These are phyloP conservation scores for Gonocerus acuteangulatus DNA, from an alignment of 2,888 invertebrate genomes.

Conservation along the genomic window DNA sequence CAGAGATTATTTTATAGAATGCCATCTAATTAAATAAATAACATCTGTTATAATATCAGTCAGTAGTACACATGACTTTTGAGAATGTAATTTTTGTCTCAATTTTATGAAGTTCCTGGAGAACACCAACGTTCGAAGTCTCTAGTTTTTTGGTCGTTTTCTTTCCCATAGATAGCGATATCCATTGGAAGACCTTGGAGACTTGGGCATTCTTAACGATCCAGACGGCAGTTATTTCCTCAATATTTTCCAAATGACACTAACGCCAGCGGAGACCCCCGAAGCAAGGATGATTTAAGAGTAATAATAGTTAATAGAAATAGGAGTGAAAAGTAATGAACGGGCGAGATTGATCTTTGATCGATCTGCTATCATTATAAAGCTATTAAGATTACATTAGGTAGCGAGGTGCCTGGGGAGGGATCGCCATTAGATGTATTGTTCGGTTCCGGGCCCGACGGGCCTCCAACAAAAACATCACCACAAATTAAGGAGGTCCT, in stretches of 20 bases:
- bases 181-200: no score
- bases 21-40: no score
- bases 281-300: background rate
- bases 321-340: constrained; percentile 31
- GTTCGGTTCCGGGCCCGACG: constrained; percentile 7
- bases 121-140: no score
- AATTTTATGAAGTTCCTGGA: no score
- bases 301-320: constrained; percentile 33
- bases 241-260: constrained; percentile 14
- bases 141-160: no score
- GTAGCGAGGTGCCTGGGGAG: constrained; percentile 27
- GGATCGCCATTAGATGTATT: constrained; percentile 32
- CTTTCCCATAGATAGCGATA: no score
- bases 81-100: no score
- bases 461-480: constrained; percentile 10
- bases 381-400: constrained; percentile 37
- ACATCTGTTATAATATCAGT: no score
- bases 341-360: constrained; percentile 34
- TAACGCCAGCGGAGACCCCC: constrained; percentile 1
- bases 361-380: constrained; percentile 36
- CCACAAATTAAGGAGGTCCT: constrained; percentile 19
- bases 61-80: no score
- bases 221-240: background rate
- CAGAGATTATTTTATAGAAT: no score
- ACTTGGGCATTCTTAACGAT: no score